Base-by-base conservation (phyloP, 2,113 vertebrate species). In the Sinocyclocheilus anshuiensis region DNA sequence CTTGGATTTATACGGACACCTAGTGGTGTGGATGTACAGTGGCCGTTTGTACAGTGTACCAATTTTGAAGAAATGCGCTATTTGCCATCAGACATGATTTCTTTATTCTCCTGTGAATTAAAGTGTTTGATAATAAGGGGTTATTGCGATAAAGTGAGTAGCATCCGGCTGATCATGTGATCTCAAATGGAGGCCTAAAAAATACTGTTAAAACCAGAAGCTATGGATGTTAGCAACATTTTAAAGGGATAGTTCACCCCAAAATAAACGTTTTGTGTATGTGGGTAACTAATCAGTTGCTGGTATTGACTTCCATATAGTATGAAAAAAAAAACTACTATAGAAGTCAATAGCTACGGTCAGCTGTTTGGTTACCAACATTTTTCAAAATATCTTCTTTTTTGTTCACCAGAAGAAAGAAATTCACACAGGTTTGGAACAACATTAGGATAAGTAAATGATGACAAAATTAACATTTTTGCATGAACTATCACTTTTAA, bases 11-110 rank as follows among this genome's bases (percentile, higher is more conserved):
- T 72, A n/a, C 69, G 42, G 69, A 72, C 36, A n/a, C 10, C 69
- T 72, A 72, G 20, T 42, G 69, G 9, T 39, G 69, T 72, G 69
- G 69, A 72, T 72, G 69, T 72, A 72, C 69, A 72, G 36, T 72
- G 36, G 20, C 18, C 22, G 36, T 39, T 39, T 22, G 67, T 72
- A 22, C 69, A 1, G 0, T 48, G 11, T 50, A 22, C 69, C 4
- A 0, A 2, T 11, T 10, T 22, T 39, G 69, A 20, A 72, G 33
- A 71, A 71, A 71, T 22, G 18, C 1, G 4, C 16, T 36, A 20
- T 36, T 36, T 71, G 29, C 4, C 9, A 4, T 72, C 20, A 39
- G 33, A 72, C 29, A 71, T 72, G 3, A 72, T 42, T 22, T 72
- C 9, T 72, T 22, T 42, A 6, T n/a, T 72, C 20, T 33, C 29